A percentile compares a stretch with the other conserved stretches of the same genome.
phyloP scores from a whole-genome alignment of 2,888 invertebrate genomes.

The Apotomis betuletana region DNA sequence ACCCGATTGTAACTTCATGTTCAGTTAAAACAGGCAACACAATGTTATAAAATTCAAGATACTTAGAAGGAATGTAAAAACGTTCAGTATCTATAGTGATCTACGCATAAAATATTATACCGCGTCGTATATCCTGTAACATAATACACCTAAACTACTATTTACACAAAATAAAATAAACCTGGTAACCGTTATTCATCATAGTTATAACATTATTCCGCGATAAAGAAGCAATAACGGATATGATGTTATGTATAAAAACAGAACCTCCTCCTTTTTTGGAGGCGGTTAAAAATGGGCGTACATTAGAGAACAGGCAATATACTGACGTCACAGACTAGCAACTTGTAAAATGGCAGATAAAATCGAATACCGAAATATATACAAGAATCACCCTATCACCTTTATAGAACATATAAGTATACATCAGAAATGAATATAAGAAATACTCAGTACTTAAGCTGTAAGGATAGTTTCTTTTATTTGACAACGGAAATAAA shows the following conservation, averaged over 20 bases:
- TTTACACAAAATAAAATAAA: conserved; percentile 36
- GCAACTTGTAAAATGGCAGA: conserved; percentile 25
- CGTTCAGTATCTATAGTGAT: conserved; percentile 36
- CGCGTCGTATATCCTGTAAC: conserved; percentile 23
- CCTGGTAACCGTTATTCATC: conserved; percentile 49
- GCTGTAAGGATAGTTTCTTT: background rate
- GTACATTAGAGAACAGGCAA: conserved; percentile 24
- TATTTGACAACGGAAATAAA: background rate
- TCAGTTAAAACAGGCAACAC: conserved; percentile 12
- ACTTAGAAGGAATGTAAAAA: conserved; percentile 50
- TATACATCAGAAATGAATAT: conserved; percentile 1
- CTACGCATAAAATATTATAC: conserved; percentile 20
- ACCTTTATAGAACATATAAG: conserved; percentile 1
- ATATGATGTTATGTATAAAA: background rate
- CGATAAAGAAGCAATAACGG: conserved; percentile 21
- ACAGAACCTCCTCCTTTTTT: no score
- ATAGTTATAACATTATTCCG: conserved; percentile 38
- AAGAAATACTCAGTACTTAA: background rate
- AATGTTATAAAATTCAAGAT: conserved; percentile 34
- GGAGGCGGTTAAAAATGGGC: background rate
- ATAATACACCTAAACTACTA: conserved; percentile 28
- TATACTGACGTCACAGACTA: conserved; percentile 34
- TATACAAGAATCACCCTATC: conserved; percentile 13
- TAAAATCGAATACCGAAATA: conserved; percentile 20
- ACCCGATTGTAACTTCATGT: conserved; percentile 8